phyloP scores from a whole-genome alignment of 2,113 vertebrate species.

The Ascaphus truei region DNA sequence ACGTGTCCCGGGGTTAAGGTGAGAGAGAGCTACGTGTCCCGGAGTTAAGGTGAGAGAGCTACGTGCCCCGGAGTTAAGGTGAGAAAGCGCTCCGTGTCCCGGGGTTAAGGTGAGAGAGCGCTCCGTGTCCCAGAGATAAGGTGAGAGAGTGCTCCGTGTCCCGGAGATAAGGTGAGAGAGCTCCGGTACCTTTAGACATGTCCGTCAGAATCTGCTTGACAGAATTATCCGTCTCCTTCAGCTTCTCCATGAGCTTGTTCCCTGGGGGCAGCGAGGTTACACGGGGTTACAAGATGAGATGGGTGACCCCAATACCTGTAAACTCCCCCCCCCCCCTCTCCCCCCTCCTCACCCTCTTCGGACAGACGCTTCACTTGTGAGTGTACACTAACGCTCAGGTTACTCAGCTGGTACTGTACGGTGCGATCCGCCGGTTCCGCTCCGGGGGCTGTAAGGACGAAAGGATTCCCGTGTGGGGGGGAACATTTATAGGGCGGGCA shows the following conservation, averaged over 20 bases:
- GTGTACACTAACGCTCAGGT: conserved; percentile 8
- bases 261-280: not conserved
- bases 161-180: too few species aligned
- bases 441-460: not conserved
- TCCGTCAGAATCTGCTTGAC: not conserved
- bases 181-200: not conserved
- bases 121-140: too few species aligned
- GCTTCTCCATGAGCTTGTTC: not conserved
- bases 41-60: too few species aligned
- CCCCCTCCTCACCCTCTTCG: conserved; percentile 4
- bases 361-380: not conserved
- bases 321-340: not conserved
- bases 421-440: not conserved
- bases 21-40: too few species aligned
- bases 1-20: too few species aligned
- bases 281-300: not conserved
- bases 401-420: not conserved
- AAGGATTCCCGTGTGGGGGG: too few species aligned
- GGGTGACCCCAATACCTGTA: not conserved
- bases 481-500: too few species aligned
- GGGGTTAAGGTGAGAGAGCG: too few species aligned
- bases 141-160: too few species aligned
- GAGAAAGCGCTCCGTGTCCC: too few species aligned
- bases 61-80: too few species aligned
- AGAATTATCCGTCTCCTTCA: not conserved